A percentile compares a stretch with the other conserved stretches of the same genome.
These are phyloP conservation scores for Apamea monoglypha DNA, from an alignment of 2,888 invertebrate species.

Conservation along the genomic window DNA sequence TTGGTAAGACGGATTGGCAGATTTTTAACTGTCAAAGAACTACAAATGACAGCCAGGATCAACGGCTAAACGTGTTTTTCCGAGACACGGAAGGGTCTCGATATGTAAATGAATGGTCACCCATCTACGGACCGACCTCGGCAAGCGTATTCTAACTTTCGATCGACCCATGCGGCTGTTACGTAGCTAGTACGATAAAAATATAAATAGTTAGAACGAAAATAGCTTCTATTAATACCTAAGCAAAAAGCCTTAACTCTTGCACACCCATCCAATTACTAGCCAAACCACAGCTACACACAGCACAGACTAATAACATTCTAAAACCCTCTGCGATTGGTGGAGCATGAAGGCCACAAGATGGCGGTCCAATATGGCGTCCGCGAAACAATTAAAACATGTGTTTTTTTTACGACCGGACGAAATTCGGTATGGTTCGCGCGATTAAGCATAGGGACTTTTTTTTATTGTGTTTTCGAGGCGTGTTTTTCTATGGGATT, in stretches of 20 bases:
- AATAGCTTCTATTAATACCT: not conserved
- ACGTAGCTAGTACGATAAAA: not conserved
- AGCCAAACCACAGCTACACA: not conserved
- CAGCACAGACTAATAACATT: conserved; percentile 12
- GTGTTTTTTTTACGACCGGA: conserved; percentile 54
- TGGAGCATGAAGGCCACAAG: conserved; percentile 57
- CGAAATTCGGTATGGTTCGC: conserved; percentile 46
- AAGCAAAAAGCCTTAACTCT: not conserved
- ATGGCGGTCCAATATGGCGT: conserved; percentile 46
- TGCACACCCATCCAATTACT: conserved; percentile 17
- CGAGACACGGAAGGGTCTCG: not conserved
- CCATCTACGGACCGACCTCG: not conserved
- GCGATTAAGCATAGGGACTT: conserved; percentile 30
- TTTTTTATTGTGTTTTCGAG: conserved; percentile 19
- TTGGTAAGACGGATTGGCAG: not conserved
- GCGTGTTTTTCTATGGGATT: conserved; percentile 21
- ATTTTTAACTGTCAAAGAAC: too few species aligned
- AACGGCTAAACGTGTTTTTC: not conserved
- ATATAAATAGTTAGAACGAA: not conserved
- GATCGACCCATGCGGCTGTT: not conserved
- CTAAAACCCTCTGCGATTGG: conserved; percentile 48
- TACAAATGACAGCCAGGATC: not conserved
- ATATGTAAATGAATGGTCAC: not conserved
- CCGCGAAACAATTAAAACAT: conserved; percentile 57
- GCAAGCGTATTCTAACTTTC: not conserved